Conservation (phyloP, 2,888 invertebrate genomes). For the Mylabris sibirica region DNA sequence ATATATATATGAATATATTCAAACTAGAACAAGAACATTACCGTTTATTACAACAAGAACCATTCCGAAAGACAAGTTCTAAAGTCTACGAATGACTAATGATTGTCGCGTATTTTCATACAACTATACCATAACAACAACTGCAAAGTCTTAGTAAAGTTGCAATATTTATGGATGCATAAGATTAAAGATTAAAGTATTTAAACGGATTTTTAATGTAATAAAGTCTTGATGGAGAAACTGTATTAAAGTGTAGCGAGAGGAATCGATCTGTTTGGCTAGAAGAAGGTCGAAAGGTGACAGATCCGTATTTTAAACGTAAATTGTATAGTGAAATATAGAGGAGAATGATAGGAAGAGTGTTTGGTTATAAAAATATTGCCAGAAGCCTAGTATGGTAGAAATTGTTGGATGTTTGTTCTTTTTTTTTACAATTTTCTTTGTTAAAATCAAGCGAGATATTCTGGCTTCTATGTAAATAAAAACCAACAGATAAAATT, state of each 20-base stretch:
- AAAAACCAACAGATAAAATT: too few relatives aligned
- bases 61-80: conserved; percentile 13
- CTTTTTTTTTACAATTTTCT: too few relatives aligned
- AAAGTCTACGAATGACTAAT: conserved; percentile 20
- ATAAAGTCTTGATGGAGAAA: neutral
- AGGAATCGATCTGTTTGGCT: neutral
- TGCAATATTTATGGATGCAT: neutral
- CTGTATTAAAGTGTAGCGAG: neutral
- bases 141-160: neutral
- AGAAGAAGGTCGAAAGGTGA: neutral
- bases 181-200: neutral
- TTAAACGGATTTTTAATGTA: neutral
- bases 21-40: conserved; percentile 16
- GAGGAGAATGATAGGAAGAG: neutral
- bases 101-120: conserved; percentile 2
- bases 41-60: conserved; percentile 19
- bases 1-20: conserved; percentile 13
- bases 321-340: neutral
- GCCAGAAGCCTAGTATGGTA: too few relatives aligned
- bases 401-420: too few relatives aligned
- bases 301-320: neutral
- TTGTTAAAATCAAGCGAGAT: neutral
- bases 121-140: neutral
- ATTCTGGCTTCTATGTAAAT: too few relatives aligned
- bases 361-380: neutral